These are phyloP conservation scores for Dione vanillae DNA, from an alignment of 2,888 invertebrate species.

Conservation along the genomic window DNA sequence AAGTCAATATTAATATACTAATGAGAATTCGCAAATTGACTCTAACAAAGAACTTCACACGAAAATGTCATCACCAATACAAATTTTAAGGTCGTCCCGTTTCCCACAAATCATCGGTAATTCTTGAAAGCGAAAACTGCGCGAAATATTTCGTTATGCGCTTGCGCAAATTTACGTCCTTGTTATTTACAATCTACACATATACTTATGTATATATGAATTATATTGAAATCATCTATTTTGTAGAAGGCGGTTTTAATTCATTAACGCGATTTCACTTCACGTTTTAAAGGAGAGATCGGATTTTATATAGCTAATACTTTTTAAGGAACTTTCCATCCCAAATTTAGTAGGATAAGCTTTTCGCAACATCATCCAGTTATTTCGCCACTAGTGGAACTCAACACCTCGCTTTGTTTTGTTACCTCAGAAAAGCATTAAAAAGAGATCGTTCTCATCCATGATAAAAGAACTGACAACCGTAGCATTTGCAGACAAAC, in stretches of 20 bases:
- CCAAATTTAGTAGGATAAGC: too few relatives aligned
- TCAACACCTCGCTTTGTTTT: too few relatives aligned
- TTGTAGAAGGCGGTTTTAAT: not conserved
- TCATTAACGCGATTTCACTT: not conserved
- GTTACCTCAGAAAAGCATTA: too few relatives aligned
- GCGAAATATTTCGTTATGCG: constrained; percentile 45
- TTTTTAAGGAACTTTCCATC: too few relatives aligned
- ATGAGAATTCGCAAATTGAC: constrained; percentile 14
- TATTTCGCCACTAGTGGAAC: too few relatives aligned
- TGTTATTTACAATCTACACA: not conserved
- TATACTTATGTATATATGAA: not conserved
- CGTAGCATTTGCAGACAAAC: too few relatives aligned
- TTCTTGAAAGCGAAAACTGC: constrained; percentile 47
- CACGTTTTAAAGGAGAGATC: not conserved
- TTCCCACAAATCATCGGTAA: constrained; percentile 47
- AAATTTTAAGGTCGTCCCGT: constrained; percentile 40
- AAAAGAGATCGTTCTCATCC: too few relatives aligned
- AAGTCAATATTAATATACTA: not conserved
- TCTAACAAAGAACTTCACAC: constrained; percentile 34
- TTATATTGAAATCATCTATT: constrained; percentile 4
- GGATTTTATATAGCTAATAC: not conserved
- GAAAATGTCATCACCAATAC: constrained; percentile 43
- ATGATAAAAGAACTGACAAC: too few relatives aligned
- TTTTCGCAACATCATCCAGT: too few relatives aligned
- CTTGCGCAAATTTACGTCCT: constrained; percentile 47